phyloP scores from a whole-genome alignment of 2,888 invertebrate genomes.

The Pediacus dermestoides region DNA sequence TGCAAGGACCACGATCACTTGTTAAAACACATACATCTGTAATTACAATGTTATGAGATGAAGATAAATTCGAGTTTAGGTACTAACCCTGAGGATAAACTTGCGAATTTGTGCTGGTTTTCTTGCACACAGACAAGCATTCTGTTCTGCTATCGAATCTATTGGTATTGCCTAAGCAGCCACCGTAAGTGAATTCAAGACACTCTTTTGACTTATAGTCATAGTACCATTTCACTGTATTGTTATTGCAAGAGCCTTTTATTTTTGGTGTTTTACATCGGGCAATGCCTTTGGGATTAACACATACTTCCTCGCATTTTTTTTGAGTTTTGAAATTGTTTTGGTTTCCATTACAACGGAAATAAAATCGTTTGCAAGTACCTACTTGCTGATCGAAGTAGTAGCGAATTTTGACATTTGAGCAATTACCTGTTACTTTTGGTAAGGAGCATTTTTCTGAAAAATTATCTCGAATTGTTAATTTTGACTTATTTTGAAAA shows the following conservation, averaged over 20 bases:
- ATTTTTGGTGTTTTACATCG: slow-evolving; percentile 10
- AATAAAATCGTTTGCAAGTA: background rate
- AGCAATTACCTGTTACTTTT: slow-evolving; percentile 4
- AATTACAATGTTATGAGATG: too few species aligned
- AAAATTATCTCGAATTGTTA: too few species aligned
- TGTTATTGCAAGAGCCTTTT: slow-evolving; percentile 12
- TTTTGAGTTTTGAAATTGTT: background rate
- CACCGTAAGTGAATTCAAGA: slow-evolving; percentile 13
- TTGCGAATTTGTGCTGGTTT: too few species aligned
- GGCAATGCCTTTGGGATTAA: slow-evolving; percentile 15
- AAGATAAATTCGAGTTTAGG: too few species aligned
- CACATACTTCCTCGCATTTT: slow-evolving; percentile 10
- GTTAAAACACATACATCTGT: slow-evolving; percentile 4
- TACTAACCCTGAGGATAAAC: too few species aligned
- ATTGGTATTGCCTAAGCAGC: slow-evolving; percentile 18
- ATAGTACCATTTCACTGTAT: slow-evolving; percentile 20
- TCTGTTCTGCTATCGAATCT: slow-evolving; percentile 14
- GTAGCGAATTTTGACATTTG: background rate
- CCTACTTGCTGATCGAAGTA: background rate
- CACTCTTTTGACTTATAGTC: slow-evolving; percentile 12
- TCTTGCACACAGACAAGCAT: too few species aligned
- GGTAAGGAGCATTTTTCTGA: slow-evolving; percentile 18
- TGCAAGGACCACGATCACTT: slow-evolving; percentile 13
- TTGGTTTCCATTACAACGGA: background rate
- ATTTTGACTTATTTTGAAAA: too few species aligned